Evolutionary conservation across 1,140 invertebrate genomes (phyloP).

Genomic region (Apis mellifera): Amel_HAv3.1 CM009933.2:12144501-12145000

Average conservation of each 20-base stretch:
- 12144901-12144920: conserved; percentile 1
- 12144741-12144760: neutral
- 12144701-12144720: neutral
- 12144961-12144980: too few species aligned
- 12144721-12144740: neutral
- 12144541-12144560: too few species aligned
- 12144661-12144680: neutral
- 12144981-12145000: too few species aligned
- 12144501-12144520: too few species aligned
- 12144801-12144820: conserved; percentile 3
- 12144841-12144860: neutral
- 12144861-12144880: conserved; percentile 26
- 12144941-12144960: too few species aligned
- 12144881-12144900: conserved; percentile 28
- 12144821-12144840: too few species aligned
- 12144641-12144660: neutral
- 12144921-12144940: too few species aligned
- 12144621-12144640: neutral
- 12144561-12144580: too few species aligned
- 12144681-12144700: conserved; percentile 7
- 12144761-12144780: neutral
- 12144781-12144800: neutral
- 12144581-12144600: too few species aligned
- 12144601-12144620: neutral
- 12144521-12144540: too few species aligned